Evolutionary conservation across 2,113 vertebrate species (phyloP), one percentile per base, ranked within the genome.

Genomic region (Polypterus bichir): DNA sequence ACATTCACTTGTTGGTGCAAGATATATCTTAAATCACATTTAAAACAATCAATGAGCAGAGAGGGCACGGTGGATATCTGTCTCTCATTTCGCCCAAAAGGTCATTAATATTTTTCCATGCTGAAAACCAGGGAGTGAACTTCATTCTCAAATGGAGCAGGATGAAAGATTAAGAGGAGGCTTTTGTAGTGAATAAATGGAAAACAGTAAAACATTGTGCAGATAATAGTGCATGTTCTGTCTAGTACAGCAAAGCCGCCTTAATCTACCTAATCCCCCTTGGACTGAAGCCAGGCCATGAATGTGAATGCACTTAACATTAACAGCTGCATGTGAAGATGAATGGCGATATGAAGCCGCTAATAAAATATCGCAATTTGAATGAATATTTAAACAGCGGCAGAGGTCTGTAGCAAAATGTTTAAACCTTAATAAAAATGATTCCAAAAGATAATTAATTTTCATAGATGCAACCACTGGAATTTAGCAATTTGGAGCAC

Each of bases 241-340:
- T 58, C 55, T 48, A 9, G 54, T 59, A 51, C 59, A 59, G 62
- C 45, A 69, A 66, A 64, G 46, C 65, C 47, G 63, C 46, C 61
- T 48, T 66, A 66, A 66, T 58, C 48, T 66, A 51, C 9, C 59
- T 66, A 64, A 68, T 64, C 49, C 58, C 49, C 44, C 27, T 46
- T 64, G 62, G 62, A 66, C 11, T 6, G 49, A 48, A 44, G 59
- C 57, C 57, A 54, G 59, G 55, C 5, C 11, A 44, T 49, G 55
- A 46, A 49, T 55, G n/a, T 51, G 55, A 53, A 27, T 11, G 47
- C n/a, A 44, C 49, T 61, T 11, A 47, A 48, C 44, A 62, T 58
- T 45, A 54, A 66, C 56, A 64, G 62, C 57, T 62, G 59, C 59
- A 62, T 59, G 59, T 61, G 49, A 55, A 57, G 44, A 57, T 3